Evolutionary conservation across 2,797 vertebrate species (phyloP), one percentile per base, ranked within the genome.

Genomic region (Okamejei kenojei): DNA sequence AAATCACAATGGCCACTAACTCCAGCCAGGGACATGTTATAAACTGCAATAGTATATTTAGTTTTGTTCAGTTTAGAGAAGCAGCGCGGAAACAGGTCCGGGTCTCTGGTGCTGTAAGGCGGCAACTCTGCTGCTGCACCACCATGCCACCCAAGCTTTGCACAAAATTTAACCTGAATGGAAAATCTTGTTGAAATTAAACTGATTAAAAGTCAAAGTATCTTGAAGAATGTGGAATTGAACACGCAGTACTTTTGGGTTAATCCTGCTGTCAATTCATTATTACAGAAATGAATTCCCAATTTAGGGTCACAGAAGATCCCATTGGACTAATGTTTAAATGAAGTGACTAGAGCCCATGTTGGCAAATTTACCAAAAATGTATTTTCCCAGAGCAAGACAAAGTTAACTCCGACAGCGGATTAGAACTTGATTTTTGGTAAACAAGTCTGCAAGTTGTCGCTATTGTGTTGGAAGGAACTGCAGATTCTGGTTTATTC

Each of bases 341-440:
- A 21, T 61, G 29, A 91, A 91, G 61, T 54, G 38, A n/a, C 26
- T 65, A 26, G 65, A 65, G 38, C 10, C 35, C 26, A 21, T 35
- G 32, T 15, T 58, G 29, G 35, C 23, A 11, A 92, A 76, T 45
- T 74, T 54, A 74, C 35, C 35, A 74, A 92, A 68, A 54, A 76
- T 71, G 71, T 88, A 73, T 71, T 74, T 91, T 35, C 90, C 90
- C 71, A 92, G 38, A 76, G 90, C 45, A 6, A 76, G 73, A 91
- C 65, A 71, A 73, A 38, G 71, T 76, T 76, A 92, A 54, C 32
- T 38, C 19, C 29, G 63, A 73, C 17, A 13, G 54, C 7, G 26
- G 45, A 76, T 74, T 74, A 92, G 90, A 92, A 73, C n/a, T 63
- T 90, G 61, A 71, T 90, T 54, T 61, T 61, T n/a, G 45, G 45